These are phyloP conservation scores for Acronicta leporina DNA, from an alignment of 2,888 invertebrate genomes.

Conservation along the genomic window DNA sequence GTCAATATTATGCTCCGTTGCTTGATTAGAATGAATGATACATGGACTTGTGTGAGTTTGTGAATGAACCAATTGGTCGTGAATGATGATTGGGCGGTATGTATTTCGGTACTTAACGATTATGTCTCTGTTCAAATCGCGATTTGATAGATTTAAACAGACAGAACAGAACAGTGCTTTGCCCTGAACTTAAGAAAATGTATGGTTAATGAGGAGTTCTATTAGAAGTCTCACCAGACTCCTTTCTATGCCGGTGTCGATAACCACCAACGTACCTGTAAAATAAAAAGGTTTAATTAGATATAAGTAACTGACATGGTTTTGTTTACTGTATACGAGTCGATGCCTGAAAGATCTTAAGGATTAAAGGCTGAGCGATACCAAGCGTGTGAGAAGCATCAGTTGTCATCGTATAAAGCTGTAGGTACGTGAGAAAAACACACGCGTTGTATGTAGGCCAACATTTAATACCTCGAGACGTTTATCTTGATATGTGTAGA, in stretches of 20 bases:
- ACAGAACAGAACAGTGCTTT: neutral
- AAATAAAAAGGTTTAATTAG: constrained; percentile 21
- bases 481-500: too few relatives aligned
- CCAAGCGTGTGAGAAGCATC: too few relatives aligned
- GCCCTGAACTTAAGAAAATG: neutral
- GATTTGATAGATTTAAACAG: neutral
- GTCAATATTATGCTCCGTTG: constrained; percentile 32
- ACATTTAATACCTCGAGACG: too few relatives aligned
- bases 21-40: constrained; percentile 29
- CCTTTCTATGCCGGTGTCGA: neutral
- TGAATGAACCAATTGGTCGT: constrained; percentile 34
- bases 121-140: neutral
- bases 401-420: too few relatives aligned
- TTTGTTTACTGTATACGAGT: neutral
- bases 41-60: constrained; percentile 2
- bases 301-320: neutral
- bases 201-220: neutral
- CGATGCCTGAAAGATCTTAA: too few relatives aligned
- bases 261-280: constrained; percentile 35
- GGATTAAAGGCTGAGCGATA: too few relatives aligned
- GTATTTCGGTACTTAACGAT: constrained; percentile 5
- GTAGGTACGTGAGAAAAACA: too few relatives aligned
- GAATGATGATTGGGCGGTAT: constrained; percentile 15
- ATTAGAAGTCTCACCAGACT: constrained; percentile 23
- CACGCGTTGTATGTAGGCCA: too few relatives aligned